Base-by-base conservation (phyloP, 2,113 vertebrate genomes). In the Chunga burmeisteri region DNA sequence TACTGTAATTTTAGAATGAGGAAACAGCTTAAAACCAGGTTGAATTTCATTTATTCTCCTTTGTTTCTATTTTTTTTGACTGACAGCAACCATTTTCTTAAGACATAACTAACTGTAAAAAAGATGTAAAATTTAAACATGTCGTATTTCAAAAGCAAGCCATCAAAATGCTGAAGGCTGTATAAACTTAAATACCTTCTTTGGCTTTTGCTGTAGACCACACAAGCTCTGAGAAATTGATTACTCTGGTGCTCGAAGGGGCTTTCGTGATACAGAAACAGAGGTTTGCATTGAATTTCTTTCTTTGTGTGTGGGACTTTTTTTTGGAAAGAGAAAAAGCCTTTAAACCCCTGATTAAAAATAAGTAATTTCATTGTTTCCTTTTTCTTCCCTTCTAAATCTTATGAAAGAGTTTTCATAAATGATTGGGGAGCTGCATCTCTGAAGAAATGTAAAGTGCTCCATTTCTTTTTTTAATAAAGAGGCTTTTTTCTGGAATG, bases 341-440 rank as follows among this genome's bases (percentile, higher is more conserved):
- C 86, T 97, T 97, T 90, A 96, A 96, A 96, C 81, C 50, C 46
- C 61, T 68, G 83, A 93, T 93, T 96, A 97, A 96, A 98, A 97
- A 93, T 95, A 96, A 97, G 89, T 96, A 29, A 90, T 93, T 94
- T 97, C 90, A 95, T 97, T 96, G 78, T 96, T 96, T 94, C 86
- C 77, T 15, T 92, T 38, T 9, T 0, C 63, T 50, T 9, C 13
- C 16, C 26, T 96, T 96, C 96, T 84, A 92, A 97, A 68, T 85
- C 91, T 97, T 91, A 94, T 81, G 94, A 97, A 93, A 81, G 79
- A 77, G 82, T 78, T 97, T 97, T 95, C 96, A 72, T 94, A 91
- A 91, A 92, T 93, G 86, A 95, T 8, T 93, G 87, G 80, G 86
- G 95, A 96, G 73, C 89, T 92, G 52, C 56, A 74, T 96, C 67